Percentiles rank a stretch among this genome's conserved stretches.
phyloP scores from a whole-genome alignment of 2,113 vertebrate species.

The Archocentrus centrarchus region DNA sequence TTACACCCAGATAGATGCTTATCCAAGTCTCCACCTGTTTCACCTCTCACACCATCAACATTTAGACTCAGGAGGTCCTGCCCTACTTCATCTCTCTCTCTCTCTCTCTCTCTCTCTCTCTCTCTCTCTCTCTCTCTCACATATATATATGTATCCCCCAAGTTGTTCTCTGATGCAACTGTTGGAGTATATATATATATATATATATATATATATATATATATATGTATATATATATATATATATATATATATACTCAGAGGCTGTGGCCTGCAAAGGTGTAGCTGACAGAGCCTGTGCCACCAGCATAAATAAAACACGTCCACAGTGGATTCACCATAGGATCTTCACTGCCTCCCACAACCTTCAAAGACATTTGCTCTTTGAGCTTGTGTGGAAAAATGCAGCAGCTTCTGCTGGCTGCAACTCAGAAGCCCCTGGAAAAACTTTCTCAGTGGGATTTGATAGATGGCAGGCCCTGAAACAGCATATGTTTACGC shows the following conservation, averaged over 20 bases:
- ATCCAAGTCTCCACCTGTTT: too few species aligned
- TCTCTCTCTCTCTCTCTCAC: too few species aligned
- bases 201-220: too few species aligned
- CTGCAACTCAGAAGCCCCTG: not conserved
- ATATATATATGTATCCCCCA: too few species aligned
- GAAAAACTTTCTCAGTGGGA: not conserved
- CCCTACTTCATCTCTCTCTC: too few species aligned
- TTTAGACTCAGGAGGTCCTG: too few species aligned
- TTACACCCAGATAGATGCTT: not conserved
- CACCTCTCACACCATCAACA: too few species aligned
- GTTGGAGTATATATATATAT: too few species aligned
- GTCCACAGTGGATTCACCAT: not conserved
- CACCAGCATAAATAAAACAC: not conserved
- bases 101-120: too few species aligned
- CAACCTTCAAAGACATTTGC: conserved; percentile 1
- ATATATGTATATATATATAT: too few species aligned
- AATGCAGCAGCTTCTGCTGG: not conserved
- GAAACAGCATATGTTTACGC: conserved; percentile 1
- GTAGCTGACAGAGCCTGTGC: not conserved
- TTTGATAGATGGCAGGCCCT: not conserved
- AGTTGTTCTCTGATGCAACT: too few species aligned
- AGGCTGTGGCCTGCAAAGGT: not conserved
- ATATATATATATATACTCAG: not conserved
- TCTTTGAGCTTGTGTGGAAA: not conserved
- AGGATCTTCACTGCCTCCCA: not conserved